phyloP scores from a whole-genome alignment of 53 echinoderm and acorn worm species.

The Patiria pectinifera region DNA sequence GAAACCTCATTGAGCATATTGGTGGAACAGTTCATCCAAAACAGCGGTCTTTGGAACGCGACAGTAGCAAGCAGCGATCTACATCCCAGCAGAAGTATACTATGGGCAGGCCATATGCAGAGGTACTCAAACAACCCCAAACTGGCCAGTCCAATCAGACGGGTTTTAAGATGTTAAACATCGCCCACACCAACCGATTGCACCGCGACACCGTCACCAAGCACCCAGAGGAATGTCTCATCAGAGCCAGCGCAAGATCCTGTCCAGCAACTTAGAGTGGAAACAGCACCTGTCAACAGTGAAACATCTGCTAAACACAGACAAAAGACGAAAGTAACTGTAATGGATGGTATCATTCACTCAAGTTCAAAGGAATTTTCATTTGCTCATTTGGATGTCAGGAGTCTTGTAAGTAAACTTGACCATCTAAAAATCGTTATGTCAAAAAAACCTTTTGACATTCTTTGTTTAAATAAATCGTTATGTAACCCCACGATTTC shows the following conservation, averaged over 20 bases:
- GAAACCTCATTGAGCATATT: no score
- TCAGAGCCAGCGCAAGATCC: not conserved
- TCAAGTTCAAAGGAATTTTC: not conserved
- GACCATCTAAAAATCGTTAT: not conserved
- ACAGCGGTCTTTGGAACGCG: no score
- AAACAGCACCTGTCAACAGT: not conserved
- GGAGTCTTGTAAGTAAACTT: not conserved
- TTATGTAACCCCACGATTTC: not conserved
- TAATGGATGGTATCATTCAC: not conserved
- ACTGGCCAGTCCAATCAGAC: no score
- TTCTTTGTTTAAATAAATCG: not conserved
- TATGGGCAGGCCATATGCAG: no score
- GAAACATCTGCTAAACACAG: not conserved
- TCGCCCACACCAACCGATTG: no score
- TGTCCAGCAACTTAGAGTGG: not conserved
- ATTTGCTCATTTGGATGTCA: not conserved
- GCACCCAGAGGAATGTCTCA: no score
- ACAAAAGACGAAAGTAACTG: not conserved
- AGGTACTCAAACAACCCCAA: no score
- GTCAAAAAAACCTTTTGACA: not conserved
- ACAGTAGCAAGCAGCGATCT: no score
- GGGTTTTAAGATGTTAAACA: no score
- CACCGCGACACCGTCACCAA: no score
- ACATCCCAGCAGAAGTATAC: no score
- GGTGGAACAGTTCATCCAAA: no score